Conservation (phyloP, 2,113 vertebrate genomes). For the Cariama cristata region DNA sequence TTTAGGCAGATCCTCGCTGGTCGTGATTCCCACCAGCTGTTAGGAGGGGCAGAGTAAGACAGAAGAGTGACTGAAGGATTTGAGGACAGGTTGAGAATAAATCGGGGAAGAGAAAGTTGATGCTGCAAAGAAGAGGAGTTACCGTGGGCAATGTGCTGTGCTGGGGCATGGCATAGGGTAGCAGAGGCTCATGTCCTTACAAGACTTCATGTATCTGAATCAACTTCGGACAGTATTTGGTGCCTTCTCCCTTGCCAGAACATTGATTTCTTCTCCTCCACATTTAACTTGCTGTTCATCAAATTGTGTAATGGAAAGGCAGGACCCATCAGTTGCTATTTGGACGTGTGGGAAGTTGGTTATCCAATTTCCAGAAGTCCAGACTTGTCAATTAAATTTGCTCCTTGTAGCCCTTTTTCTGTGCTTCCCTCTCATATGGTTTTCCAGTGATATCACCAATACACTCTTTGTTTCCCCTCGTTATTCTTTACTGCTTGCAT, state of each 20-base stretch:
- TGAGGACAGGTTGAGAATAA: background rate
- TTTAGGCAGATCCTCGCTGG: background rate
- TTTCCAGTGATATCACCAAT: background rate
- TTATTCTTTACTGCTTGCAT: background rate
- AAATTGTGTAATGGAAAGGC: background rate
- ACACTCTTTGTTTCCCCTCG: rapidly evolving
- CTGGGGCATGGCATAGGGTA: rapidly evolving
- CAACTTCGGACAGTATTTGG: background rate
- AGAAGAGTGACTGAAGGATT: background rate
- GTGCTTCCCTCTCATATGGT: background rate
- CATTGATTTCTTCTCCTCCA: background rate
- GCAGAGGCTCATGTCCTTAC: background rate
- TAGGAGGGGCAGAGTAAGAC: background rate
- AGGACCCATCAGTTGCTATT: background rate
- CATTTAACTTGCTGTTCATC: background rate
- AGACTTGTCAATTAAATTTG: background rate
- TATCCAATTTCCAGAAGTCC: background rate
- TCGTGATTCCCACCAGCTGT: background rate
- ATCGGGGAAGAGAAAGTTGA: background rate
- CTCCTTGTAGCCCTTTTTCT: background rate
- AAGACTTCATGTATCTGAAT: rapidly evolving
- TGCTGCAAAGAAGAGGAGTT: background rate
- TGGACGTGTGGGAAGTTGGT: background rate
- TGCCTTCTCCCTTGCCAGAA: background rate
- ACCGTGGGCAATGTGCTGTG: background rate